Percentiles rank a stretch among this genome's conserved stretches.
Evolutionary conservation across 2,113 vertebrate species (phyloP).

Genomic region (Dicentrarchus labrax): DNA sequence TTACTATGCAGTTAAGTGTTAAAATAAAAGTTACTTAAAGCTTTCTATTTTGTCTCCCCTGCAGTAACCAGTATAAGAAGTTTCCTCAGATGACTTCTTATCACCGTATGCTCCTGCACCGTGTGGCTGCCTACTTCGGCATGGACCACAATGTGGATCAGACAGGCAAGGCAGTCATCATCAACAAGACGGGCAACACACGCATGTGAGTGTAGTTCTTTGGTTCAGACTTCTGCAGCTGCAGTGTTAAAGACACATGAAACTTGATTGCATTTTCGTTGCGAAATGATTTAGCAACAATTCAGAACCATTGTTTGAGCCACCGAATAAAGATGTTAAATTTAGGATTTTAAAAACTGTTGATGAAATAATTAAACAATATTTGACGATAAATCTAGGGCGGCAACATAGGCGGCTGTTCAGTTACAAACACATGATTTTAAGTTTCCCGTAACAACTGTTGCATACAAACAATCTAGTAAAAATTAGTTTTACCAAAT

Average conservation of each 20-base stretch:
- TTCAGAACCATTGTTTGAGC: too few relatives aligned
- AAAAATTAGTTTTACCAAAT: not conserved
- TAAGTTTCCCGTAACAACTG: not conserved
- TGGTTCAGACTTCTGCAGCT: not conserved
- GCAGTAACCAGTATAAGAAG: slow-evolving; percentile 99
- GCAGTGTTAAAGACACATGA: not conserved
- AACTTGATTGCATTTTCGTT: not conserved
- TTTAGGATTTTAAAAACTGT: too few relatives aligned
- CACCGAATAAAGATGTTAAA: too few relatives aligned
- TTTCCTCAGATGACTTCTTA: slow-evolving; percentile 99
- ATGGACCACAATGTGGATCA: slow-evolving; percentile 99
- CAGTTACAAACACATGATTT: not conserved
- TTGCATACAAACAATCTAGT: not conserved
- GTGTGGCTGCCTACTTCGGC: slow-evolving; percentile 98
- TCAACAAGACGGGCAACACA: slow-evolving; percentile 99
- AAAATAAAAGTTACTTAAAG: not conserved
- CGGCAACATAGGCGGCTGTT: not conserved
- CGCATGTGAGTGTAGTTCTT: slow-evolving; percentile 90
- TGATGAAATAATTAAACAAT: too few relatives aligned
- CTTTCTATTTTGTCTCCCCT: slow-evolving; percentile 21
- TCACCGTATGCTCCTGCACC: slow-evolving; percentile 98
- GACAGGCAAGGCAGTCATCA: slow-evolving; percentile 98
- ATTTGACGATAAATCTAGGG: not conserved
- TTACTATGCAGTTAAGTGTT: not conserved
- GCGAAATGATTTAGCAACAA: too few relatives aligned